phyloP scores from a whole-genome alignment of 2,888 invertebrate genomes.

The Tachina lurida region DNA sequence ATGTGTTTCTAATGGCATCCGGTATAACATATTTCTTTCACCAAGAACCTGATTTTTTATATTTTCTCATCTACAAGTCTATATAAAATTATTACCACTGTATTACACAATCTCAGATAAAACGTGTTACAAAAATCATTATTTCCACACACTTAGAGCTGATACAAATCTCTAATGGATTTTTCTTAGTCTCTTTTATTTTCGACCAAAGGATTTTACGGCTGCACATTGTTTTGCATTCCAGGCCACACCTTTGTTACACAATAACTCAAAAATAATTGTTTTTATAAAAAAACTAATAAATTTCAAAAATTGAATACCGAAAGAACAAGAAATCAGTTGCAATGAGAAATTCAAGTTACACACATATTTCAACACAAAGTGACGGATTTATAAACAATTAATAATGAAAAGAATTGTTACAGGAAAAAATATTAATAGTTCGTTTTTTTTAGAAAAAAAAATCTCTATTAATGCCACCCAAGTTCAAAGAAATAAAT shows the following conservation, averaged over 20 bases:
- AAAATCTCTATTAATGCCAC: constrained; percentile 43
- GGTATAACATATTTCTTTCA: no score
- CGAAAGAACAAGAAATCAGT: constrained; percentile 28
- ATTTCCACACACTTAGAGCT: background rate
- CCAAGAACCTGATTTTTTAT: no score
- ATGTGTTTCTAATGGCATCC: no score
- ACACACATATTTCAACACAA: constrained; percentile 21
- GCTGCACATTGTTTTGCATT: constrained; percentile 16
- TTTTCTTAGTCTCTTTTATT: background rate
- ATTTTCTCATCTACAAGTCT: no score
- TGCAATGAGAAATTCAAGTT: constrained; percentile 38
- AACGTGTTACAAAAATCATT: background rate
- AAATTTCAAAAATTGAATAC: constrained; percentile 27
- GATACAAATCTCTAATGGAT: background rate
- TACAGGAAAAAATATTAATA: background rate
- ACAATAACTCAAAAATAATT: constrained; percentile 24
- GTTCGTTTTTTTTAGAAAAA: background rate
- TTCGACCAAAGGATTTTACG: constrained; percentile 43
- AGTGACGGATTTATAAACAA: constrained; percentile 39
- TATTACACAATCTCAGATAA: background rate
- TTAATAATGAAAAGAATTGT: constrained; percentile 12
- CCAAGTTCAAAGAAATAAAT: constrained; percentile 55
- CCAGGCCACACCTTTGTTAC: constrained; percentile 50
- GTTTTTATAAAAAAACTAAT: constrained; percentile 17
- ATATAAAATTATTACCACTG: no score